These are phyloP conservation scores for Crioceris asparagi DNA, from an alignment of 2,888 invertebrate species.

Conservation along the genomic window DNA sequence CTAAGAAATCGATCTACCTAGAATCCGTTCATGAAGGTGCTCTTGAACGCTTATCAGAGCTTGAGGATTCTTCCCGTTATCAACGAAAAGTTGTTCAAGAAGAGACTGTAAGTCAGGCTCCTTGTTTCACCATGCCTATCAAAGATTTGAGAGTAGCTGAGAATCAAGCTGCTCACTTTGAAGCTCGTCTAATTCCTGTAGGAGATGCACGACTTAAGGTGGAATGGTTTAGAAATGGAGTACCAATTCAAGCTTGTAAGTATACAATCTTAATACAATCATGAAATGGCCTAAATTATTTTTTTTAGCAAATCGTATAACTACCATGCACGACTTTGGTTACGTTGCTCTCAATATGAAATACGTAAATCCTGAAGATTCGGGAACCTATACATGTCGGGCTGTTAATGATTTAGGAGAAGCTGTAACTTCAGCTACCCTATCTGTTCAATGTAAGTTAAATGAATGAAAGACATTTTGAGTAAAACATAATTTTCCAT, in stretches of 20 bases:
- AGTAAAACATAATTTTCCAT: background rate
- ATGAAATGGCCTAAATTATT: conserved; percentile 8
- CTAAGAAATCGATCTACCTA: conserved; percentile 70
- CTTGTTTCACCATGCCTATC: conserved; percentile 85
- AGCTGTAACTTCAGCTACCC: conserved; percentile 87
- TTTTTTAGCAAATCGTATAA: conserved; percentile 67
- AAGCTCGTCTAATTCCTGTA: conserved; percentile 86
- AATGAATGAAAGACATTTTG: background rate
- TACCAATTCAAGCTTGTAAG: conserved; percentile 80
- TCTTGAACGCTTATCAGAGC: conserved; percentile 64
- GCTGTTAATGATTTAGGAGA: conserved; percentile 89
- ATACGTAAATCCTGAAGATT: conserved; percentile 90
- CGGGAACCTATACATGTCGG: conserved; percentile 91
- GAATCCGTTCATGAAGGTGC: conserved; percentile 86
- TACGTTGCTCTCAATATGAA: conserved; percentile 93
- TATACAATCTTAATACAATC: conserved; percentile 12
- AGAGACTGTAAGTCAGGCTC: conserved; percentile 74
- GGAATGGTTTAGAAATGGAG: conserved; percentile 88
- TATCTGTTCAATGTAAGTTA: conserved; percentile 73
- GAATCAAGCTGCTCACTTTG: conserved; percentile 88
- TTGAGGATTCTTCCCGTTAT: conserved; percentile 70
- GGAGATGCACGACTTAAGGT: conserved; percentile 88
- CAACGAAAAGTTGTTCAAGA: conserved; percentile 65
- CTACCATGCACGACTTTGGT: conserved; percentile 96
- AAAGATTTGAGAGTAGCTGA: conserved; percentile 78